These are phyloP conservation scores for Drosophila mercatorum DNA, from an alignment of 2,888 invertebrate species.

Conservation along the genomic window DNA sequence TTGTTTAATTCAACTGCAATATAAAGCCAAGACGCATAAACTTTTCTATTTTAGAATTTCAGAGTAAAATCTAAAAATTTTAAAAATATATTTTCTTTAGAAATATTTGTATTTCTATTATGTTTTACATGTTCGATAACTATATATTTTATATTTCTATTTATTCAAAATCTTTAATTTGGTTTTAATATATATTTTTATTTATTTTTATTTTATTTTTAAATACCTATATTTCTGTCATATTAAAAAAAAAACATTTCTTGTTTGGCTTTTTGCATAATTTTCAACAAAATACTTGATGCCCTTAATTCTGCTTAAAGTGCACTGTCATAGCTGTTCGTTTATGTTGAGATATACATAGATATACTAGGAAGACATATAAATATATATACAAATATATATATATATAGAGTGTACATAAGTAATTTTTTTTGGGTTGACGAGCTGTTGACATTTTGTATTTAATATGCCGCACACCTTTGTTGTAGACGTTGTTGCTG, in stretches of 20 bases:
- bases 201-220: no score
- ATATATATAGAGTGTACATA: constrained; percentile 9
- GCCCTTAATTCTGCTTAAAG: constrained; percentile 1
- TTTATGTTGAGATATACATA: constrained; percentile 20
- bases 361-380: constrained; percentile 2
- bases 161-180: background rate
- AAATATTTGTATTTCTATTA: no score
- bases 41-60: no score
- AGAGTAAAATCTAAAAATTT: no score
- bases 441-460: constrained; percentile 70
- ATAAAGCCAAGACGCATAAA: no score
- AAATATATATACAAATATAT: background rate
- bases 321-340: constrained; percentile 2
- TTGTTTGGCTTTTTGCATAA: background rate
- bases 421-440: constrained; percentile 53
- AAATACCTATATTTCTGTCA: background rate
- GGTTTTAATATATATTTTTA: background rate
- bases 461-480: constrained; percentile 65
- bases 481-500: constrained; percentile 29
- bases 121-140: background rate
- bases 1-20: no score
- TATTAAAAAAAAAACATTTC: background rate
- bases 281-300: background rate
- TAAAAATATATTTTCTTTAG: no score
- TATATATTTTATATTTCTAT: background rate